These are phyloP conservation scores for Melanargia galathea DNA, from an alignment of 2,888 invertebrate species.

Conservation along the genomic window DNA sequence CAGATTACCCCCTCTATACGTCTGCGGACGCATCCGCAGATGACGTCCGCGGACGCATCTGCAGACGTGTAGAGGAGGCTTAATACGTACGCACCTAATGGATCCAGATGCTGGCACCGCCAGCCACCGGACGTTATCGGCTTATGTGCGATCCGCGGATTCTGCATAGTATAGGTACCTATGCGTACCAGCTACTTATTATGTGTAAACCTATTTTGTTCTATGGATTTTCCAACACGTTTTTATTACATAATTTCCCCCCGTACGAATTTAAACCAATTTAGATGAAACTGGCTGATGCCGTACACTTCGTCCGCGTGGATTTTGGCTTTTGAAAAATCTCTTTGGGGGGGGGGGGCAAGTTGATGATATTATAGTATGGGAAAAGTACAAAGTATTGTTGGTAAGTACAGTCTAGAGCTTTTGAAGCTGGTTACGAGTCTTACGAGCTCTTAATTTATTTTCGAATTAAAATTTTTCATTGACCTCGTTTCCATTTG, in stretches of 20 bases:
- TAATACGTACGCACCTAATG: constrained; percentile 46
- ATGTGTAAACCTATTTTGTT: constrained; percentile 3
- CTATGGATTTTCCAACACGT: constrained; percentile 15
- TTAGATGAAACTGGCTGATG: not conserved
- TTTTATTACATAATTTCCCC: constrained; percentile 31
- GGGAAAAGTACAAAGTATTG: not conserved
- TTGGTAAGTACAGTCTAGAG: too few species aligned
- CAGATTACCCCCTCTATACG: too few species aligned
- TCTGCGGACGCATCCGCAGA: not conserved
- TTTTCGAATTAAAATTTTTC: too few species aligned
- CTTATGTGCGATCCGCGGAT: constrained; percentile 28
- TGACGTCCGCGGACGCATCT: too few species aligned
- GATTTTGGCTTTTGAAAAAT: too few species aligned
- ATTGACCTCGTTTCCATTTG: too few species aligned
- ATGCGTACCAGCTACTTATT: constrained; percentile 8
- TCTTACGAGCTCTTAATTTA: too few species aligned
- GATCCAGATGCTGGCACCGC: constrained; percentile 61
- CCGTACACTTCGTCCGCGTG: not conserved
- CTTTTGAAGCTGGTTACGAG: too few species aligned
- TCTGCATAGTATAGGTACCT: constrained; percentile 17
- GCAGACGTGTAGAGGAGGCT: not conserved
- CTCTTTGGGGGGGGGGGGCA: too few species aligned
- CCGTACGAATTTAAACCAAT: not conserved
- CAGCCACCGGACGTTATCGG: constrained; percentile 67
- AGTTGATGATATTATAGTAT: too few species aligned